Base-by-base conservation (phyloP, 2,113 vertebrate genomes). In the Microtus ochrogaster region DNA sequence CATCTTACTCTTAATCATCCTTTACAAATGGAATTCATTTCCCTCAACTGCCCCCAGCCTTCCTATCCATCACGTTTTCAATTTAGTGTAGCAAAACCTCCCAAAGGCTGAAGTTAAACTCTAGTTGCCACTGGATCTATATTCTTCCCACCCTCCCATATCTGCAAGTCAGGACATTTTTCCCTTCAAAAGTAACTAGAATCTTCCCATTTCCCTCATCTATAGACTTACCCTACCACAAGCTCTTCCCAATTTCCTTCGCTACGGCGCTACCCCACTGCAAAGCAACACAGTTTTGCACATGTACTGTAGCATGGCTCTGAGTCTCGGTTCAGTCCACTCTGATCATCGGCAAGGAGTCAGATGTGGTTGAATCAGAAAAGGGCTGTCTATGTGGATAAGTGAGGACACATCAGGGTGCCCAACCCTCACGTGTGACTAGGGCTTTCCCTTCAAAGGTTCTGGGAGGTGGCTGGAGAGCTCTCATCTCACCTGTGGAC, bases 141-240 rank as follows among this genome's bases (percentile, higher is more conserved):
- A 94, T 49, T 72, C 84, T 86, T 96, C 96, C 94, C 96, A 96
- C 68, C 52, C 94, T 92, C 84, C 89, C 73, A 97, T 77, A 96
- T 81, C 88, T 90, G 76, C 90, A 94, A 96, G 95, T 68, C 92
- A 92, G 93, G 92, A 36, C 87, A 92, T 85, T 96, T 95, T 52
- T 93, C 33, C 72, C 79, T 95, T 93, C 76, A 58, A 90, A 96
- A 96, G 93, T 82, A 96, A 49, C 66, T 55, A 96, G 76, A 89
- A 63, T 73, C 79, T 96, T 30, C 73, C 41, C 70, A 87, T 12
- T 88, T 61, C 66, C n/a, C 39, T 91, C 68, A 44, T 94, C 41
- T 61, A 2, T 58, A 17, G 55, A 1, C 19, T 58, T 58, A 58
- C 55, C 55, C 55, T 58, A 21, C 55, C 5, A 1, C 6, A 58